These are phyloP conservation scores for Oligia latruncula DNA, from an alignment of 2,888 invertebrate species.

Conservation along the genomic window DNA sequence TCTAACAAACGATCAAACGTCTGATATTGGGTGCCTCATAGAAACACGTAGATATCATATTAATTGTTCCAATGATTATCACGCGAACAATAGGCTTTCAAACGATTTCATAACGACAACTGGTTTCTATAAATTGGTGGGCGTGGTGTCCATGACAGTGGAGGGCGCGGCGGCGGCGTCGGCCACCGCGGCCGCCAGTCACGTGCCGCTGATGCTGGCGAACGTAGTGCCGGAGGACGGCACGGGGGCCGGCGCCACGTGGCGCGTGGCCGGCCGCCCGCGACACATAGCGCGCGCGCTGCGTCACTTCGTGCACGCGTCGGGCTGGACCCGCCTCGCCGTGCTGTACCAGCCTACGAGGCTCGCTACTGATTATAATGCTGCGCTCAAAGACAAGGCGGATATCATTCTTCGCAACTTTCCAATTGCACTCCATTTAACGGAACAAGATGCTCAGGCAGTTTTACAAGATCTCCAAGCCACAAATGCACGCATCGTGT, in stretches of 20 bases:
- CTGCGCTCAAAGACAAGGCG: background rate
- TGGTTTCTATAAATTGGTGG: slow-evolving; percentile 12
- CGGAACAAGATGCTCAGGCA: background rate
- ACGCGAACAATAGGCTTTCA: slow-evolving; percentile 15
- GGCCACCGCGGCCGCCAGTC: slow-evolving; percentile 9
- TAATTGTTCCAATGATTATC: slow-evolving; percentile 21
- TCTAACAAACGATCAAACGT: rapidly evolving
- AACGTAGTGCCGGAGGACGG: slow-evolving; percentile 43
- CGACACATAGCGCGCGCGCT: slow-evolving; percentile 44
- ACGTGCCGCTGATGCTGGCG: slow-evolving; percentile 5
- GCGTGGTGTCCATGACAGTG: slow-evolving; percentile 36
- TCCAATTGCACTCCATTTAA: background rate
- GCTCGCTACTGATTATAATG: slow-evolving; percentile 16
- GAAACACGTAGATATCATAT: background rate
- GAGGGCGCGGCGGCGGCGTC: slow-evolving; percentile 36
- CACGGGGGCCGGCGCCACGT: slow-evolving; percentile 2
- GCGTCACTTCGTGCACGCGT: slow-evolving; percentile 10
- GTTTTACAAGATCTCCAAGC: slow-evolving; percentile 51
- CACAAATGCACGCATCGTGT: slow-evolving; percentile 92
- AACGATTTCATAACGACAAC: rapidly evolving
- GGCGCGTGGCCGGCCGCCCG: slow-evolving; percentile 47
- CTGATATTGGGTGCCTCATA: background rate
- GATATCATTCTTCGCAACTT: slow-evolving; percentile 1
- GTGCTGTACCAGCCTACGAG: slow-evolving; percentile 23
- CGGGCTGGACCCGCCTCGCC: slow-evolving; percentile 47